These are phyloP conservation scores for Centroberyx gerrardi DNA, from an alignment of 2,797 vertebrate species.

Conservation along the genomic window DNA sequence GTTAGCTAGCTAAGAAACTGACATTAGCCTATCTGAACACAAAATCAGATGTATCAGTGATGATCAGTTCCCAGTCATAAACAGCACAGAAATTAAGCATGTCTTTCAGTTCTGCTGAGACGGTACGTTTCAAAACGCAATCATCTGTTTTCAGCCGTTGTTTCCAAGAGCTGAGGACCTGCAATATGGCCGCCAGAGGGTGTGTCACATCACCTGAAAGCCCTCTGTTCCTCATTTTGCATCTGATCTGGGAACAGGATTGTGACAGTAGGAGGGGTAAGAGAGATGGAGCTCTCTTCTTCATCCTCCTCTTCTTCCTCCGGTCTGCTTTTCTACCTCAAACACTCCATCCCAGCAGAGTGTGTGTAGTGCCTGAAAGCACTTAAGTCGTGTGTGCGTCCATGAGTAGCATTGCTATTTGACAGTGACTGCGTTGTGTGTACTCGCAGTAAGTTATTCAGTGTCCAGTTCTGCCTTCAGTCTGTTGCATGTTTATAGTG, in stretches of 20 bases:
- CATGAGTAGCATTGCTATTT: neutral
- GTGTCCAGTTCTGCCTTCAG: conserved; percentile 8
- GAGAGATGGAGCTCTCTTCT: too few relatives aligned
- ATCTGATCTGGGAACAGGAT: neutral
- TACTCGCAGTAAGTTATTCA: neutral
- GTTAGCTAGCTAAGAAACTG: too few relatives aligned
- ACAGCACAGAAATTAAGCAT: too few relatives aligned
- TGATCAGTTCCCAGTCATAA: too few relatives aligned
- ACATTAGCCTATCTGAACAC: too few relatives aligned
- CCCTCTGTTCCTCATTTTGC: neutral
- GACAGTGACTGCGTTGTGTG: neutral
- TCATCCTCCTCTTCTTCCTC: conserved; percentile 9
- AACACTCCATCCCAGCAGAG: neutral
- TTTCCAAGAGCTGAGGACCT: neutral
- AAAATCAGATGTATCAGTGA: too few relatives aligned
- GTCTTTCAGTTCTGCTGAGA: too few relatives aligned
- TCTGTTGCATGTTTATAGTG: neutral
- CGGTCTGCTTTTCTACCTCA: conserved; percentile 1
- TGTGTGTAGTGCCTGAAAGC: neutral
- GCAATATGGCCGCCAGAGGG: neutral
- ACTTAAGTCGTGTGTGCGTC: conserved; percentile 11
- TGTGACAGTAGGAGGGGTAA: too few relatives aligned
- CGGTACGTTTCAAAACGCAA: too few relatives aligned
- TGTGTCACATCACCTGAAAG: neutral
- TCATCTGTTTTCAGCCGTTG: too few relatives aligned